phyloP scores from a whole-genome alignment of 2,113 vertebrate genomes.

The Anhinga rufa region DNA sequence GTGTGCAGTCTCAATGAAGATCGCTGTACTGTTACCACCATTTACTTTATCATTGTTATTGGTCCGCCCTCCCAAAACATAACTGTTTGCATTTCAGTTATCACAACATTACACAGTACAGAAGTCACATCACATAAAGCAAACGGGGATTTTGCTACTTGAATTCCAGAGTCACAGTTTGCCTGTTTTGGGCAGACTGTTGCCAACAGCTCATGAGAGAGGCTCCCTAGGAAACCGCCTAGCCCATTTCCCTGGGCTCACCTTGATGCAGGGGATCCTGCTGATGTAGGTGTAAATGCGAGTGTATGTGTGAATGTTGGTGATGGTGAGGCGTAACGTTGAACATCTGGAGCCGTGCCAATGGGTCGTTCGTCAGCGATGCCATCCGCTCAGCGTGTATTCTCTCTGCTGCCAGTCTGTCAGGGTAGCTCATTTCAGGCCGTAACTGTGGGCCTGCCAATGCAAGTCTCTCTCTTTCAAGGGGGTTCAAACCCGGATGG shows the following conservation, averaged over 20 bases:
- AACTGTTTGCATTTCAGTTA: background rate
- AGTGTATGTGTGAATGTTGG: slow-evolving; percentile 99
- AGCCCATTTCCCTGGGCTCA: slow-evolving; percentile 44
- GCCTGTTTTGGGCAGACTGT: rapidly evolving
- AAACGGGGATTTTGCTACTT: background rate
- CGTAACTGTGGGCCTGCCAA: slow-evolving; percentile 90
- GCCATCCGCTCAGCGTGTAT: slow-evolving; percentile 96
- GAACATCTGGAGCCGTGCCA: slow-evolving; percentile 98
- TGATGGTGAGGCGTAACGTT: slow-evolving; percentile 98
- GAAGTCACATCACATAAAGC: rapidly evolving
- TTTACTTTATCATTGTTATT: background rate
- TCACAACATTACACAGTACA: background rate
- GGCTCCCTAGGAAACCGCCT: rapidly evolving
- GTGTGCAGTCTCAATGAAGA: background rate
- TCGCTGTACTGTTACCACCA: rapidly evolving
- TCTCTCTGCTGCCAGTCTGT: slow-evolving; percentile 92
- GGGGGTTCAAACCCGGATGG: slow-evolving; percentile 91
- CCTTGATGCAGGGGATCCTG: slow-evolving; percentile 98
- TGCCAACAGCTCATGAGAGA: background rate
- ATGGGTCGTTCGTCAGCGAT: slow-evolving; percentile 91
- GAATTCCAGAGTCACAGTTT: rapidly evolving
- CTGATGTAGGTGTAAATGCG: slow-evolving; percentile 97
- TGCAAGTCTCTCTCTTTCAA: slow-evolving; percentile 93
- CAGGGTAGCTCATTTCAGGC: slow-evolving; percentile 96
- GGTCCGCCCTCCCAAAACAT: background rate